phyloP scores from a whole-genome alignment of 2,113 vertebrate genomes.

The Irena cyanogastra region DNA sequence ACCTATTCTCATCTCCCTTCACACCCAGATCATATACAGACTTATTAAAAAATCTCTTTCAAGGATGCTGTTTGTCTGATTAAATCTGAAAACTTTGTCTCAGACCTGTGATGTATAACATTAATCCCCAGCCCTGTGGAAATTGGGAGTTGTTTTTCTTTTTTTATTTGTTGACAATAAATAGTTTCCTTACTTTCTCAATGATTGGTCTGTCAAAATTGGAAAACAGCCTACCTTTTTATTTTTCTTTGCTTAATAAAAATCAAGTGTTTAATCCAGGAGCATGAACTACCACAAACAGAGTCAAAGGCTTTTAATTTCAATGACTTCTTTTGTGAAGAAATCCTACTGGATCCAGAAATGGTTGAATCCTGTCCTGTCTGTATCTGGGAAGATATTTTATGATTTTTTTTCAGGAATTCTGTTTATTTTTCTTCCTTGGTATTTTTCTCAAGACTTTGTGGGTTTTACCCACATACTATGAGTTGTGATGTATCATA shows the following conservation, averaged over 20 bases:
- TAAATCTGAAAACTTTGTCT: background rate
- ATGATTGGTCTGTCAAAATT: background rate
- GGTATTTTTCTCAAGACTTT: background rate
- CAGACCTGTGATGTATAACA: background rate
- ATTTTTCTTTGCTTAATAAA: background rate
- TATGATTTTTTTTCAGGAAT: background rate
- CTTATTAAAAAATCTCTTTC: conserved; percentile 19
- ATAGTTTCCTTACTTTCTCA: background rate
- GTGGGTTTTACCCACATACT: background rate
- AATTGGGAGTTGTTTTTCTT: background rate
- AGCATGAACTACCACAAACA: background rate
- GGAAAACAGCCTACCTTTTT: background rate
- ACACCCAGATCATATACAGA: background rate
- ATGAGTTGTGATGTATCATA: background rate
- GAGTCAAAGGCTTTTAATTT: background rate
- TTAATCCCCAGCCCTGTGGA: background rate
- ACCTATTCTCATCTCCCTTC: background rate
- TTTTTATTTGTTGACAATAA: background rate
- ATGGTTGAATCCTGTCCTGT: background rate
- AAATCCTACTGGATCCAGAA: background rate
- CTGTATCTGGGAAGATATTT: background rate
- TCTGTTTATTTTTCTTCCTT: background rate
- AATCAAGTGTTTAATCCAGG: background rate
- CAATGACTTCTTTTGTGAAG: background rate
- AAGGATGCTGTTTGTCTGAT: background rate